Evolutionary conservation across 1,140 invertebrate species (phyloP), one percentile per base, ranked within the genome.

Genomic region (Macrobrachium nipponense): DNA sequence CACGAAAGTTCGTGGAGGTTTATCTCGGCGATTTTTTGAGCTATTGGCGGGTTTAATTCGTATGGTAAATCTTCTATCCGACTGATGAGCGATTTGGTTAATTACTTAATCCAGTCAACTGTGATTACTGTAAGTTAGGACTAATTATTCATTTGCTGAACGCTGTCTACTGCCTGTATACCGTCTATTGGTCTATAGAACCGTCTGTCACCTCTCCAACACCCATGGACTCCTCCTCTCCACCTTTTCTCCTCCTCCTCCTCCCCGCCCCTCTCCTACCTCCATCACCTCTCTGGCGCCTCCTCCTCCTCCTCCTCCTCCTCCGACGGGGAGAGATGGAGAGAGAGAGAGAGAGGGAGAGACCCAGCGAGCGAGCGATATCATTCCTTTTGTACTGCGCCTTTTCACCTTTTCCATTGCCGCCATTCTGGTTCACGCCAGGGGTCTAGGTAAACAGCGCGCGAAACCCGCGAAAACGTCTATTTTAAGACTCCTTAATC

Each of bases 401-500:
- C 78, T 80, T 80, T 80, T 66, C 78, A 80, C 61, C 62, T 80
- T 80, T 80, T 66, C 70, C 70, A 5, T 36, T 75, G 15, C 78
- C 60, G n/a, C 81, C 59, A 82, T 83, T 83, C 81, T 83, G 17
- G 60, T 43, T 60, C 81, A 27, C 81, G 36, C 72, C 81, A 66
- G 81, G 81, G 61, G 81, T 75, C 73, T 83, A 83, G 75, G 81
- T 83, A 83, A 83, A 83, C 73, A 83, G 51, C 36, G 60, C 12
- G 11, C 64, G 44, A 51, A 83, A 76, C 81, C 68, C 18, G 18
- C 80, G 20, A 81, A 81, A 51, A 60, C 17, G 17, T 27, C n/a
- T 61, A 60, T 78, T 78, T 60, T 78, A 12, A 12, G 12, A 10
- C 0, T 51, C 0, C 0, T 10, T 51, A 0, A 51, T 51, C 8